Base-by-base conservation (phyloP, 1,140 invertebrate species). In the Dinothrombium tinctorium region DNA sequence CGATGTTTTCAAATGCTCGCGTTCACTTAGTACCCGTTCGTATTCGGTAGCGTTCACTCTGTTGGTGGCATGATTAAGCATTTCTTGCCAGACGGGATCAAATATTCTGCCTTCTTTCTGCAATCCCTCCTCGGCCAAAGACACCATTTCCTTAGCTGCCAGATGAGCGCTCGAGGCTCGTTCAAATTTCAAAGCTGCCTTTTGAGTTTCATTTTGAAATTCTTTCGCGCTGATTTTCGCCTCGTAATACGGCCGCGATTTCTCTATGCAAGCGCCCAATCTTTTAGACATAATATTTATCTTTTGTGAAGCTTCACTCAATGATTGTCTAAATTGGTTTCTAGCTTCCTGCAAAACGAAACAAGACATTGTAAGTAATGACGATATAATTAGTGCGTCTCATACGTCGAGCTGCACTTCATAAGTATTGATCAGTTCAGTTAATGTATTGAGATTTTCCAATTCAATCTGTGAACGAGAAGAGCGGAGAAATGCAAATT, bases 51-150 rank as follows among this genome's bases (percentile, higher is more conserved):
- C 62, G 50, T 65, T 66, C 4, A 69, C 66, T 55, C 61, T 63
- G 46, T 59, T 57, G 7, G 62, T 65, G 19, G 62, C 61, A 54
- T 65, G 62, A 49, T 65, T 81, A 64, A 54, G 72, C 76, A 66
- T 78, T 71, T 64, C 78, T 72, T 67, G 61, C 62, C 67, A 69
- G 0, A 79, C 78, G 48, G 73, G 71, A 59, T 81, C 68, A 53
- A 69, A 69, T 21, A 53, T 54, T 43, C 48, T 59, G 42, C 47
- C 61, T 52, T 49, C 57, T 45, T 58, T 53, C 33, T 56, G 52
- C 47, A 68, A 43, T 50, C 63, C 53, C 56, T 63, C 63, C 49
- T 69, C 65, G n/a, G 65, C 65, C 22, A 67, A 50, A 33, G 58
- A 56, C 4, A 69, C 67, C 62, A 69, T 66, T 50, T 72, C 69